Evolutionary conservation across 2,888 invertebrate species (phyloP).

Genomic region (Eurois occulta): DNA sequence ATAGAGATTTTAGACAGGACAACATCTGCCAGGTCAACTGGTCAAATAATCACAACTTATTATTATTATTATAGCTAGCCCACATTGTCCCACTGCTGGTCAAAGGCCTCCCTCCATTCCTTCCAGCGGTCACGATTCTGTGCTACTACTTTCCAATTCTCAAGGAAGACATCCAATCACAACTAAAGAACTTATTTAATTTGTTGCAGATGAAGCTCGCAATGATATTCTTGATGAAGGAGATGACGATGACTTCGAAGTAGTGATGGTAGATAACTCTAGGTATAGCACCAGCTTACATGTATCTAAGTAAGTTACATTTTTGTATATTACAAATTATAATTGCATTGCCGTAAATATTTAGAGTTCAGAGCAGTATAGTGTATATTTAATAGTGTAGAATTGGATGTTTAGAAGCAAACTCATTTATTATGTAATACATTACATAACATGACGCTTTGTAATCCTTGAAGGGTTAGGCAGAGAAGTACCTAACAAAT

Average conservation of each 20-base stretch:
- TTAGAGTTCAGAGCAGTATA: neutral
- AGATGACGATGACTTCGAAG: constrained; percentile 87
- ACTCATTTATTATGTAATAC: neutral
- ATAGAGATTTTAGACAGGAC: neutral
- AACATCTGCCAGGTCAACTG: neutral
- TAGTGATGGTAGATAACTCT: constrained; percentile 88
- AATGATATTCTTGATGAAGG: constrained; percentile 78
- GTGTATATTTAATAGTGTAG: neutral
- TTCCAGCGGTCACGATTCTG: no score
- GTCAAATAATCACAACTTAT: neutral
- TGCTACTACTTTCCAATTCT: no score
- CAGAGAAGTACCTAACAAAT: neutral
- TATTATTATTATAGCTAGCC: no score
- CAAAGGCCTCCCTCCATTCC: no score
- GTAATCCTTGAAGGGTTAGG: neutral
- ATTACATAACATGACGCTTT: neutral
- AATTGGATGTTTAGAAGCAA: neutral
- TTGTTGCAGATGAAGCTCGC: constrained; percentile 73
- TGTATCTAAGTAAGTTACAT: constrained; percentile 91
- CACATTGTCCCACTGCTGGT: no score
- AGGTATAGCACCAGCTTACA: constrained; percentile 90
- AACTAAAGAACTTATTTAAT: neutral
- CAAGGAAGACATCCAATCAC: no score
- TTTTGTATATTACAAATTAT: neutral
- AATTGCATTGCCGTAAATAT: constrained; percentile 4